Base-by-base conservation (phyloP, 2,888 invertebrate genomes). In the Antheraea assamensis region DNA sequence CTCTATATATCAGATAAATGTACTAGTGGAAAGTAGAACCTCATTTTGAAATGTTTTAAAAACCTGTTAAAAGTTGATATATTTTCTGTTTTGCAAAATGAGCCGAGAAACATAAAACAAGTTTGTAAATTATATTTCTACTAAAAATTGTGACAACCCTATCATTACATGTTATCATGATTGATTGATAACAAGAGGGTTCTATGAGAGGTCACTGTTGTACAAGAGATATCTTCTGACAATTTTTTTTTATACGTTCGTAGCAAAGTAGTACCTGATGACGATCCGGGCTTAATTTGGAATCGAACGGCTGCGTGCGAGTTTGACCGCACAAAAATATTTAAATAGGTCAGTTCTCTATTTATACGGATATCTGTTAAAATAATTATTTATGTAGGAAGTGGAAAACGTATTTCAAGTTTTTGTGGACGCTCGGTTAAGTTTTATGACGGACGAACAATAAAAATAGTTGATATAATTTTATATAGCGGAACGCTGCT, bases 141-240 rank as follows among this genome's bases (percentile, higher is more conserved):
- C 13, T 13, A 42, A 13, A 42, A 42, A 42, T 42, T 58, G 8
- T 68, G 68, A 35, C 68, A 68, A 68, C 68, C 68, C 68, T 68
- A 35, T 21, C 68, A 19, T 68, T 35, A n/a, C 7, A 68, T n/a
- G 68, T 68, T 68, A 68, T 68, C 68, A 68, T 68, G 68, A 68
- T 68, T 68, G 68, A 68, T 68, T 68, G 68, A 68, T 68, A 68
- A 68, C 68, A 68, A 68, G 35, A 68, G 31, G 35, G 68, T 35
- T 68, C 24, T 35, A 35, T 68, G 68, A 68, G 35, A 68, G 68
- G 68, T 68, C 68, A 68, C 35, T 35, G 10, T 68, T 68, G 68
- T 68, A 68, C 68, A 68, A 35, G 68, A 35, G 31, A 68, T 35
- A 68, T 35, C 35, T 68, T 68, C 27, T 27, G 17, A 64, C 21